phyloP scores from a whole-genome alignment of 2,888 invertebrate species.

The Amblyjoppa fuscipennis region DNA sequence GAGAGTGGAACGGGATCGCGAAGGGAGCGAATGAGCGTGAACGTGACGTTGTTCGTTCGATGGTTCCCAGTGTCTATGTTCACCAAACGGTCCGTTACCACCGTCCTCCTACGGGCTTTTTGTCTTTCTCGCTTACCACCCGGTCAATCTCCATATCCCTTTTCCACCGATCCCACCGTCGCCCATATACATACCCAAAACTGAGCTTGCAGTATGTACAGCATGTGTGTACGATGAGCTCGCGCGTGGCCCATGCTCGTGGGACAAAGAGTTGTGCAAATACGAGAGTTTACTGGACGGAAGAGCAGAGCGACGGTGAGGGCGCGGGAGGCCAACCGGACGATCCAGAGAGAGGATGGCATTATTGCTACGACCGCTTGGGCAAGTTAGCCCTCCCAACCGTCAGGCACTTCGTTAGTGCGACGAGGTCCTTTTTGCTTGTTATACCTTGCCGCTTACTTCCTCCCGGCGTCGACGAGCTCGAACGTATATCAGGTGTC shows the following conservation, averaged over 20 bases:
- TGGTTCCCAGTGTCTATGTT: conserved; percentile 58
- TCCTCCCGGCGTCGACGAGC: conserved; percentile 65
- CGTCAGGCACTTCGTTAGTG: conserved; percentile 83
- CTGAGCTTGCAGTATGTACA: conserved; percentile 52
- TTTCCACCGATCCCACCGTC: conserved; percentile 60
- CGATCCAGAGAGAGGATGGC: conserved; percentile 73
- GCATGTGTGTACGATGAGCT: conserved; percentile 34
- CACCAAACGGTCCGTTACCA: conserved; percentile 29
- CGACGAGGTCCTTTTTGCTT: conserved; percentile 78
- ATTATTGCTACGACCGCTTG: conserved; percentile 79
- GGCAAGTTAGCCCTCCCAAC: conserved; percentile 74
- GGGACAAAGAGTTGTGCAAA: conserved; percentile 84
- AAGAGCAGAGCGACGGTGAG: not conserved
- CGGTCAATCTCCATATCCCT: conserved; percentile 62
- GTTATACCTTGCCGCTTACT: conserved; percentile 78
- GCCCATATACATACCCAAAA: conserved; percentile 35
- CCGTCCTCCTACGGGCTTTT: conserved; percentile 31
- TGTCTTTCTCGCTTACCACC: conserved; percentile 44
- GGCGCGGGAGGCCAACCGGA: conserved; percentile 40
- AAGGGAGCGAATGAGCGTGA: conserved; percentile 62
- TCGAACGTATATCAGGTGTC: conserved; percentile 16
- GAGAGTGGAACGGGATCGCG: conserved; percentile 27
- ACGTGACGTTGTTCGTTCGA: conserved; percentile 74
- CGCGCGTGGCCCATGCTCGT: conserved; percentile 75
- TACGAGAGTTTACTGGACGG: conserved; percentile 72